Conservation (phyloP, 2,113 vertebrate species). For the Cygnus atratus region DNA sequence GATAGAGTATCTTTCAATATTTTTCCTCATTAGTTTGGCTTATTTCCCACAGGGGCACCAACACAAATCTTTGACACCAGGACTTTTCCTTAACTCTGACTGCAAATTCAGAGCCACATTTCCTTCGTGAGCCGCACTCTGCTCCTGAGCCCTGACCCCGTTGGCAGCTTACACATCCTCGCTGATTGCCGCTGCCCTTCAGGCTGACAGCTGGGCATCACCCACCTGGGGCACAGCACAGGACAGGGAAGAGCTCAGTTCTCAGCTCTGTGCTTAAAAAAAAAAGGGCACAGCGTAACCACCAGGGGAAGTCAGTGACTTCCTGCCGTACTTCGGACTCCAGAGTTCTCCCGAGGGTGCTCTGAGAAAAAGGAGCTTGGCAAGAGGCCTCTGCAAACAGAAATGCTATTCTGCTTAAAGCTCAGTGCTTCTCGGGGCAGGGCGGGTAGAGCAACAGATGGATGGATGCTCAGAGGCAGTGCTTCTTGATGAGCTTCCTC, state of each 20-base stretch:
- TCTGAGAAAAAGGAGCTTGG: neutral
- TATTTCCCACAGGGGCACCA: neutral
- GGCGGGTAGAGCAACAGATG: neutral
- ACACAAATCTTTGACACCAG: neutral
- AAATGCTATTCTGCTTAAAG: neutral
- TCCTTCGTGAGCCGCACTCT: neutral
- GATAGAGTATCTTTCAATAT: slow-evolving; percentile 34
- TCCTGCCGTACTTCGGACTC: neutral
- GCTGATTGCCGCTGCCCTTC: neutral
- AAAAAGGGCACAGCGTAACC: neutral
- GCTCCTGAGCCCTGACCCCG: neutral
- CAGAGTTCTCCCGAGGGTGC: neutral
- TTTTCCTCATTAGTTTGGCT: slow-evolving; percentile 47
- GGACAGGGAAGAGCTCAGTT: neutral
- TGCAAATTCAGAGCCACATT: neutral
- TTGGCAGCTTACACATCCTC: neutral
- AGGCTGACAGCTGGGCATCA: neutral
- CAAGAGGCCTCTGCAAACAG: neutral
- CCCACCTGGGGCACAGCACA: neutral
- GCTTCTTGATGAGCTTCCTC: neutral
- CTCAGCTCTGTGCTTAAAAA: neutral
- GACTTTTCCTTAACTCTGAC: neutral
- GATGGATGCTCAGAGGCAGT: neutral
- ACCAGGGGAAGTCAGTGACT: neutral
- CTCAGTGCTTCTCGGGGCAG: neutral